Conservation (phyloP, 2,888 invertebrate species). For the Tetranychus truncatus region DNA sequence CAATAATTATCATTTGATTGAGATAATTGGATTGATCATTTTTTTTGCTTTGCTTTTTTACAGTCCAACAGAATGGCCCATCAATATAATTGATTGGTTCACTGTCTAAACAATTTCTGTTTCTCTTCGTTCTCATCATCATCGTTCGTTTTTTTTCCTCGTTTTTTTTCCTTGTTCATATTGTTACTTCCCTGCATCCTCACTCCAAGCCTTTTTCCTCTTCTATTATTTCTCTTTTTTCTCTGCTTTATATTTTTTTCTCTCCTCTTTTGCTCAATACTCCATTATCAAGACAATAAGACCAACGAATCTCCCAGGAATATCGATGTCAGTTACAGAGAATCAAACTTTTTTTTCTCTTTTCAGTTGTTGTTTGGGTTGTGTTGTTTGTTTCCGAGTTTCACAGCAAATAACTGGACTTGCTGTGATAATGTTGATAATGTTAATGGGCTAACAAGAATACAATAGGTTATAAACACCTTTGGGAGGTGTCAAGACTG, state of each 20-base stretch:
- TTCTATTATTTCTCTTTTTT: not conserved
- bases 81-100: not conserved
- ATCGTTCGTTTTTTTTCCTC: not conserved
- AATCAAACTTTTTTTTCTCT: not conserved
- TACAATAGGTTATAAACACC: not conserved
- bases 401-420: too few species aligned
- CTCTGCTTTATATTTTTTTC: not conserved
- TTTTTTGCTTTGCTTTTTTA: not conserved
- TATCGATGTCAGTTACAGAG: not conserved
- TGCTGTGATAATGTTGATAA: too few species aligned
- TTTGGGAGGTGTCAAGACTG: not conserved
- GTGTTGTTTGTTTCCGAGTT: not conserved
- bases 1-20: not conserved
- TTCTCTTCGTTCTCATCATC: conserved; percentile 2
- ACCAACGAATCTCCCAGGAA: not conserved
- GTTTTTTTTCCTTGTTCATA: not conserved
- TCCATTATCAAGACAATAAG: not conserved
- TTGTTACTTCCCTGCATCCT: not conserved
- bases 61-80: not conserved
- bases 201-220: not conserved
- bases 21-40: not conserved
- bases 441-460: conserved; percentile 4
- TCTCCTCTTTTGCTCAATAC: not conserved
- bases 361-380: not conserved
- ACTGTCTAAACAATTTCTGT: conserved; percentile 4